A percentile compares a stretch with the other conserved stretches of the same genome.
Conservation (phyloP, 2,113 vertebrate genomes). For the Cisticola juncidis region DNA sequence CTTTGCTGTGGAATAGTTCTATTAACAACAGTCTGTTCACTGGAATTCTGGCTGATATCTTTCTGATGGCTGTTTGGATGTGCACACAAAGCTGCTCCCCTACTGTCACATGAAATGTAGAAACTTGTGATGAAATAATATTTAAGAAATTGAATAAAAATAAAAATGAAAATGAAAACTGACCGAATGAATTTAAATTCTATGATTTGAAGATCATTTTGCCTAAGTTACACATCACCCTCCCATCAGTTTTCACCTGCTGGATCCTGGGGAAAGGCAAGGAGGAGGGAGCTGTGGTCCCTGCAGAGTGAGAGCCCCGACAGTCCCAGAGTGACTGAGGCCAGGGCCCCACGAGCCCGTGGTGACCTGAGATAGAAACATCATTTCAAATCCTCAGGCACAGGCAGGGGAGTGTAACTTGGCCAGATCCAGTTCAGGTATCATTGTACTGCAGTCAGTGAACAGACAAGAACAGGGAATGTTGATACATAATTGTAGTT, state of each 20-base stretch:
- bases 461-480: neutral
- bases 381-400: neutral
- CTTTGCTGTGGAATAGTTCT: neutral
- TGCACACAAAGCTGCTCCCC: neutral
- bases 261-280: neutral
- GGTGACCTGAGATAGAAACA: neutral
- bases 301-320: neutral
- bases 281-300: neutral
- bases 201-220: neutral
- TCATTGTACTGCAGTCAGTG: neutral
- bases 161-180: neutral
- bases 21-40: neutral
- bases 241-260: neutral
- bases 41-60: neutral
- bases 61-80: neutral
- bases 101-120: neutral
- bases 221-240: neutral
- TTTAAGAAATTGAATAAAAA: neutral
- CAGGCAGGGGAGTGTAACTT: neutral
- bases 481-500: neutral
- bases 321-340: neutral
- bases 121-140: neutral
- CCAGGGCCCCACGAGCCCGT: neutral
- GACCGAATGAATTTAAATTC: neutral
- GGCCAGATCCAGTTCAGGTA: neutral